Evolutionary conservation across 1,140 invertebrate species (phyloP).

Genomic region (Diorhabda sublineata): DNA sequence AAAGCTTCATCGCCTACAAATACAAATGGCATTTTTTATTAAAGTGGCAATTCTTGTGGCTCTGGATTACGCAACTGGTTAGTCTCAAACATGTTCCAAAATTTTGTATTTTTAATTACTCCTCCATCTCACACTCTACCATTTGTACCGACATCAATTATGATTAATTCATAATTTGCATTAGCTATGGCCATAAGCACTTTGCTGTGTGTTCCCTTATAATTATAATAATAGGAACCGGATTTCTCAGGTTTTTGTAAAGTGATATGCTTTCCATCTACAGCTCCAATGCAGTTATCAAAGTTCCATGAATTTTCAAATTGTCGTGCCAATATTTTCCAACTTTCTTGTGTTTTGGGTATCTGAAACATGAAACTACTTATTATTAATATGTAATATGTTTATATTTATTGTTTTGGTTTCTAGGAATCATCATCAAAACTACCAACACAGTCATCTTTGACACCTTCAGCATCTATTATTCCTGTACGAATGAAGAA

Average conservation of each 20-base stretch:
- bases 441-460: constrained; percentile 9
- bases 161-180: constrained; percentile 37
- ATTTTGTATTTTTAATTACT: constrained; percentile 13
- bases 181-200: constrained; percentile 45
- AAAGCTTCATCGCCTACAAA: no score
- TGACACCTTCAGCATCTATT: constrained; percentile 11
- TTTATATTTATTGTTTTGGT: constrained; percentile 14
- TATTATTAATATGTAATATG: neutral
- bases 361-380: constrained; percentile 6
- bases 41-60: neutral
- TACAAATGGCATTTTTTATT: no score
- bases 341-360: constrained; percentile 4
- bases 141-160: constrained; percentile 21
- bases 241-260: constrained; percentile 36
- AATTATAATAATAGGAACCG: constrained; percentile 47
- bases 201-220: constrained; percentile 46
- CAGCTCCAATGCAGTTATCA: constrained; percentile 37
- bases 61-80: neutral
- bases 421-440: constrained; percentile 11
- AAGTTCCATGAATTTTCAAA: constrained; percentile 19
- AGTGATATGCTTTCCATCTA: constrained; percentile 39
- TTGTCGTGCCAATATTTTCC: constrained; percentile 9
- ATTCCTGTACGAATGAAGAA: constrained; percentile 7
- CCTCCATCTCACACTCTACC: constrained; percentile 17
- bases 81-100: constrained; percentile 7